These are phyloP conservation scores for Pampus argenteus DNA, from an alignment of 2,797 vertebrate genomes.

Conservation along the genomic window DNA sequence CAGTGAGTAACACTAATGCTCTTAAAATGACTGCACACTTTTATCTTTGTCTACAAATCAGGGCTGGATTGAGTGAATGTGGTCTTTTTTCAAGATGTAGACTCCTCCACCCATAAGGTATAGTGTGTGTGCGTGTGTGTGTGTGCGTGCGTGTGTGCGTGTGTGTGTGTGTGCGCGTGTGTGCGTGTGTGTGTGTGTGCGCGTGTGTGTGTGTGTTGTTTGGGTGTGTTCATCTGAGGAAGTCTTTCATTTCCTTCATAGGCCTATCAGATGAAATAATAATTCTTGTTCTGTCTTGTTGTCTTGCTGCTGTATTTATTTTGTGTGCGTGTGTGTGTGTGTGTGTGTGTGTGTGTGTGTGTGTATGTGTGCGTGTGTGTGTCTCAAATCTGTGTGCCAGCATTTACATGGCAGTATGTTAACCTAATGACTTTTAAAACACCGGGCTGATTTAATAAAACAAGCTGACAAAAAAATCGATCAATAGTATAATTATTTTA, in stretches of 20 bases:
- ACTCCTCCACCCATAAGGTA: slow-evolving; percentile 47
- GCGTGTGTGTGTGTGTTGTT: slow-evolving; percentile 33
- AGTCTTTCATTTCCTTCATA: slow-evolving; percentile 71
- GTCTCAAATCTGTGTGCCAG: neutral
- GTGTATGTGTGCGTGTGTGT: neutral
- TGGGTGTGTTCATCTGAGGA: slow-evolving; percentile 70
- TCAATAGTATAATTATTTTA: slow-evolving; percentile 29
- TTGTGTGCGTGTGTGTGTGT: neutral
- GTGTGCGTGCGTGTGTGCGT: slow-evolving; percentile 22
- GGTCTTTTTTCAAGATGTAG: slow-evolving; percentile 25
- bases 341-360: neutral
- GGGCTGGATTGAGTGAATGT: slow-evolving; percentile 46
- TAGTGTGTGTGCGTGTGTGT: neutral
- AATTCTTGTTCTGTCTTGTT: slow-evolving; percentile 28
- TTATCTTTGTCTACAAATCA: slow-evolving; percentile 66
- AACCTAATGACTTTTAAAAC: slow-evolving; percentile 16
- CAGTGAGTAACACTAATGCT: slow-evolving; percentile 68
- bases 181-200: slow-evolving; percentile 7
- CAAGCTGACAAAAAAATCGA: neutral
- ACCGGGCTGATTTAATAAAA: slow-evolving; percentile 30
- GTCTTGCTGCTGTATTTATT: slow-evolving; percentile 39
- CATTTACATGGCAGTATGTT: slow-evolving; percentile 22
- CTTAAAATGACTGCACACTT: slow-evolving; percentile 65
- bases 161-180: slow-evolving; percentile 9
- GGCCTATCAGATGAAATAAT: slow-evolving; percentile 65